Base-by-base conservation (phyloP, 2,888 invertebrate genomes). In the Incurvaria masculella region DNA sequence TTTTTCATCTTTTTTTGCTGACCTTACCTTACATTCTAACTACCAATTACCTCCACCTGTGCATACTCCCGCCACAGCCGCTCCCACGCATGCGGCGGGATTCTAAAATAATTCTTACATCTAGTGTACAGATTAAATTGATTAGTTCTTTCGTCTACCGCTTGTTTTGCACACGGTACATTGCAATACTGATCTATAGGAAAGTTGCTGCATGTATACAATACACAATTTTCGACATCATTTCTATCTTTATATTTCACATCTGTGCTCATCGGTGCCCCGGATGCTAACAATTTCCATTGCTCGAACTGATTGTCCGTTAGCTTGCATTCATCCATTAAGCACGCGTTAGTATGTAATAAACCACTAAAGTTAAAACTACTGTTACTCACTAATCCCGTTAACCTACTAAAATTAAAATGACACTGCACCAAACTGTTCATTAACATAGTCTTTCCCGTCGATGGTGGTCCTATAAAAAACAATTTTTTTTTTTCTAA, bases 281-380 rank as follows among this genome's bases (percentile, higher is more conserved):
- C 45, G 0, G 53, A 50, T 0, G 59, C 59, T 1, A 62, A 16
- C 8, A 60, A 5, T 50, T 63, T 62, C 59, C 60, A 64, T 21
- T 62, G 63, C 42, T 63, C 60, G n/a, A 41, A 18, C 20, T 61
- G 60, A 2, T 61, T 62, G 0, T 62, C 59, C 0, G 60, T 61
- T 8, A 62, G 39, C 20, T 59, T 59, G 4, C 61, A 62, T 42
- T 61, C 59, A 17, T 61, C 60, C 61, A 61, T 62, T 16, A 60
- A 56, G 14, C 57, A 56, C 0, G 61, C 61, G 33, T 62, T 64
- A 1, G 51, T 54, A 6, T 58, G 51, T 21, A 57, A 5, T 8
- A 61, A 16, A 0, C 44, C 47, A 0, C 46, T 23, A 42, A 61
- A 59, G 19, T 62, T 62, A 33, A 63, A 61, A 0, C 49, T 19